A percentile compares a stretch with the other conserved stretches of the same genome.
Conservation (phyloP, 2,888 invertebrate genomes). For the Metellina segmentata region DNA sequence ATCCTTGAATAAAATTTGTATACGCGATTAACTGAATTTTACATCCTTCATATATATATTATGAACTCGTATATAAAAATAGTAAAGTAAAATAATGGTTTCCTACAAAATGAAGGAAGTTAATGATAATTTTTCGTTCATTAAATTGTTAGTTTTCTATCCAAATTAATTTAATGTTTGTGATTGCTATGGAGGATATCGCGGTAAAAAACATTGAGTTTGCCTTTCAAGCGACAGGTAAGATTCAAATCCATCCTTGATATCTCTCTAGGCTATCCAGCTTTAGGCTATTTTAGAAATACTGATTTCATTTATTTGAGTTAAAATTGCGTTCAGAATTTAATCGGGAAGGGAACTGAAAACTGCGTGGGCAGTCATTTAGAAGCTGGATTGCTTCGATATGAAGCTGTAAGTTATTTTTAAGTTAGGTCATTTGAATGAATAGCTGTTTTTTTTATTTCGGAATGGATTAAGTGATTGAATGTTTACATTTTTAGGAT, state of each 20-base stretch:
- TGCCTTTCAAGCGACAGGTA: conserved; percentile 8
- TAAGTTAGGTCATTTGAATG: background rate
- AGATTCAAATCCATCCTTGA: background rate
- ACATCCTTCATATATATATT: no score
- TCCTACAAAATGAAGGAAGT: no score
- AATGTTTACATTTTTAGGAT: background rate
- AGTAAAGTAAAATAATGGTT: no score
- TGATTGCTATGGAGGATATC: background rate
- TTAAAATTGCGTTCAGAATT: conserved; percentile 1
- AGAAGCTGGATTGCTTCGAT: background rate
- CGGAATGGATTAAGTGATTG: background rate
- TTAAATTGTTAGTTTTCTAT: background rate
- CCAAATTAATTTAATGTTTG: conserved; percentile 16
- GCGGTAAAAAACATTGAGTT: conserved; percentile 16
- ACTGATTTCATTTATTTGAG: conserved; percentile 21
- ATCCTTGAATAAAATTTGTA: no score
- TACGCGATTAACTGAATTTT: no score
- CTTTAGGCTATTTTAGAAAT: conserved; percentile 16
- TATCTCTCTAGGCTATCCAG: no score
- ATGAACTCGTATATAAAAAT: no score
- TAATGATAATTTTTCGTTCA: background rate
- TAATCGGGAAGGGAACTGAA: conserved; percentile 23
- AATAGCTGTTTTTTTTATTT: background rate
- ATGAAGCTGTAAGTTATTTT: conserved; percentile 12
- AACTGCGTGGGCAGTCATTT: background rate